These are phyloP conservation scores for Emmelina monodactyla DNA, from an alignment of 2,888 invertebrate species.

Conservation along the genomic window DNA sequence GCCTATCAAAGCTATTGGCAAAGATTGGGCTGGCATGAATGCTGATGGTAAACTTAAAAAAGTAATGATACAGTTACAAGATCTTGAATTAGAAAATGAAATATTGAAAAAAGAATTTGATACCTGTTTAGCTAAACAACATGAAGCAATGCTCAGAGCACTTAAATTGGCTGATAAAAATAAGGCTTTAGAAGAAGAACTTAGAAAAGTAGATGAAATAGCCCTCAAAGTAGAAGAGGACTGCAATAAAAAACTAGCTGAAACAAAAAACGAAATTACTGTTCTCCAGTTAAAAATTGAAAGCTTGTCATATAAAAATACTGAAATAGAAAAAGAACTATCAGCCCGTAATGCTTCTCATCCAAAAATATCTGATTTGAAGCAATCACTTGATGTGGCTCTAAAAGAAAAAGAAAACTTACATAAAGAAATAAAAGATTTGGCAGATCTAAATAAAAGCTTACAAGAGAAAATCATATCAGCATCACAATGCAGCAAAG, in stretches of 20 bases:
- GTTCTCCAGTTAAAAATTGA: constrained; percentile 67
- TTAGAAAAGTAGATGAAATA: constrained; percentile 76
- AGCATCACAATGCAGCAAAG: constrained; percentile 19
- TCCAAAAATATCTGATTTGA: constrained; percentile 14
- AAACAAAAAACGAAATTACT: constrained; percentile 67
- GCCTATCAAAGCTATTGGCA: constrained; percentile 67
- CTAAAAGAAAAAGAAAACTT: constrained; percentile 48
- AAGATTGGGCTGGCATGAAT: constrained; percentile 71
- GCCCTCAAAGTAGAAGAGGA: constrained; percentile 80
- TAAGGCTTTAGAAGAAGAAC: constrained; percentile 72
- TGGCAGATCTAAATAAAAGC: constrained; percentile 52
- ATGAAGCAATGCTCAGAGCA: constrained; percentile 83
- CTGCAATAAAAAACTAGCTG: constrained; percentile 73
- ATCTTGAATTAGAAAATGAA: constrained; percentile 67
- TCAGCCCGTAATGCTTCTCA: constrained; percentile 22
- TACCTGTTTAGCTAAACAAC: constrained; percentile 72
- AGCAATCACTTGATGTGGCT: constrained; percentile 29
- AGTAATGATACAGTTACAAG: constrained; percentile 66
- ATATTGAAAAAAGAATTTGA: constrained; percentile 50
- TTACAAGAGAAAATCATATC: constrained; percentile 49
- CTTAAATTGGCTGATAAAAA: constrained; percentile 77
- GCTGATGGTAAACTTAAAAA: constrained; percentile 61
- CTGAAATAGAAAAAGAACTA: constrained; percentile 68
- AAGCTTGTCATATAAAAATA: constrained; percentile 34
- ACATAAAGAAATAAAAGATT: constrained; percentile 49